Conservation (phyloP, 2,797 vertebrate genomes). For the Limosa lapponica region DNA sequence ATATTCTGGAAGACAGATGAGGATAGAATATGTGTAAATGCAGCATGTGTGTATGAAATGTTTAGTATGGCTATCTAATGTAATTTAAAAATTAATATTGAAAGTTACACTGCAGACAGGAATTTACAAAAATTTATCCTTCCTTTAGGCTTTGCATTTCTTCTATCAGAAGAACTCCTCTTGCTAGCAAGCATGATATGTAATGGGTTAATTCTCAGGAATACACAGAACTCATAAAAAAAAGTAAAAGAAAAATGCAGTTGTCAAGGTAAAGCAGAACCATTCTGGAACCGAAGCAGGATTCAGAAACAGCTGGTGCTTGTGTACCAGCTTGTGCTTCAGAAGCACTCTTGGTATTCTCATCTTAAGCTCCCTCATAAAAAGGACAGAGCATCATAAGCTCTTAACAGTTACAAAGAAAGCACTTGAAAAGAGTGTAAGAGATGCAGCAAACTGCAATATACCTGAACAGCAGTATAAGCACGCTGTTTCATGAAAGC, state of each 20-base stretch:
- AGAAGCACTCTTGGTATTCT: not conserved
- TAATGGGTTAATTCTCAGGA: not conserved
- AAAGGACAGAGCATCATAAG: not conserved
- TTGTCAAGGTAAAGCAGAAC: not conserved
- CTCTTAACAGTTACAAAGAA: not conserved
- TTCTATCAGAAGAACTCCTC: not conserved
- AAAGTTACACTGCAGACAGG: not conserved
- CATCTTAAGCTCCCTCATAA: not conserved
- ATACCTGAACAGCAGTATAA: not conserved
- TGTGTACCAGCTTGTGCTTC: not conserved
- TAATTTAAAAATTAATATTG: not conserved
- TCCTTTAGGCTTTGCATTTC: not conserved
- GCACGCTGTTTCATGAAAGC: not conserved
- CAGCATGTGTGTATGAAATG: not conserved
- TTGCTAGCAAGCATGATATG: not conserved
- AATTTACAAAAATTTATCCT: not conserved
- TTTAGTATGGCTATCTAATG: not conserved
- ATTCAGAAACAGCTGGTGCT: not conserved
- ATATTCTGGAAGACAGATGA: not conserved
- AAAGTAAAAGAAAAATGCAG: not conserved
- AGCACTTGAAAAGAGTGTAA: not conserved
- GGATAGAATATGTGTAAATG: not conserved
- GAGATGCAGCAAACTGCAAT: not conserved
- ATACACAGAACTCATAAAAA: not conserved
- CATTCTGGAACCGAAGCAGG: not conserved